Percentiles rank a stretch among this genome's conserved stretches.
Evolutionary conservation across 2,888 invertebrate genomes (phyloP).

Genomic region (Zhuqinia jingwanae): DNA sequence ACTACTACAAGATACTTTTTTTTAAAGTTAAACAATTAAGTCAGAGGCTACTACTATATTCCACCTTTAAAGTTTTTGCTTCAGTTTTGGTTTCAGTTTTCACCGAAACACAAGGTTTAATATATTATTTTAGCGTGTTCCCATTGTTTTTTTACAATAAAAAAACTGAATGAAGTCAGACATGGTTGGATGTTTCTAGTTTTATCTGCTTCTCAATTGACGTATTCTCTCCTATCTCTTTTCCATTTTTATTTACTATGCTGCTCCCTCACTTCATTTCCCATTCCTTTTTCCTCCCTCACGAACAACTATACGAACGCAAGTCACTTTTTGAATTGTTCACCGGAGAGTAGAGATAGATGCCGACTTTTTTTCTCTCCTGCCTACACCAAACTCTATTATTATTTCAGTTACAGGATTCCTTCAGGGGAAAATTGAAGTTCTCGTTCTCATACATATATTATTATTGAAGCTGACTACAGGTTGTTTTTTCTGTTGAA

Average conservation of each 20-base stretch:
- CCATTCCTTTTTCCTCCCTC: too few relatives aligned
- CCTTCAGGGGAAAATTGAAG: constrained; percentile 23
- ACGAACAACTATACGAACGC: constrained; percentile 20
- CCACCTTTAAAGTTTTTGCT: too few relatives aligned
- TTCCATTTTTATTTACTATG: not conserved
- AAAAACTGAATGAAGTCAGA: not conserved
- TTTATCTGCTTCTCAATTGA: not conserved
- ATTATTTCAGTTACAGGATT: not conserved
- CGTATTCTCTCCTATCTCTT: not conserved
- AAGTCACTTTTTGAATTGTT: constrained; percentile 43
- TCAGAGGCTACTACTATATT: too few relatives aligned
- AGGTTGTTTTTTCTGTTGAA: constrained; percentile 9
- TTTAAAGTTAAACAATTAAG: too few relatives aligned
- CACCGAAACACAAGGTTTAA: too few relatives aligned
- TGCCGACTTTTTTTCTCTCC: constrained; percentile 11
- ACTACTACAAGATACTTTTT: too few relatives aligned
- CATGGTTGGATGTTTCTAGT: constrained; percentile 15
- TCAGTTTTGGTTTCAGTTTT: too few relatives aligned
- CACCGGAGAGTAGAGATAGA: constrained; percentile 13
- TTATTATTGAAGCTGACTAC: constrained; percentile 25
- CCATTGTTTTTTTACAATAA: too few relatives aligned
- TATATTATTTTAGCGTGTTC: too few relatives aligned
- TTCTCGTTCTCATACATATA: not conserved
- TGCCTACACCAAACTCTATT: constrained; percentile 8
- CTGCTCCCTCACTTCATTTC: not conserved